Evolutionary conservation across 2,888 invertebrate genomes (phyloP), one percentile per base, ranked within the genome.

Genomic region (Eristalinus aeneus): DNA sequence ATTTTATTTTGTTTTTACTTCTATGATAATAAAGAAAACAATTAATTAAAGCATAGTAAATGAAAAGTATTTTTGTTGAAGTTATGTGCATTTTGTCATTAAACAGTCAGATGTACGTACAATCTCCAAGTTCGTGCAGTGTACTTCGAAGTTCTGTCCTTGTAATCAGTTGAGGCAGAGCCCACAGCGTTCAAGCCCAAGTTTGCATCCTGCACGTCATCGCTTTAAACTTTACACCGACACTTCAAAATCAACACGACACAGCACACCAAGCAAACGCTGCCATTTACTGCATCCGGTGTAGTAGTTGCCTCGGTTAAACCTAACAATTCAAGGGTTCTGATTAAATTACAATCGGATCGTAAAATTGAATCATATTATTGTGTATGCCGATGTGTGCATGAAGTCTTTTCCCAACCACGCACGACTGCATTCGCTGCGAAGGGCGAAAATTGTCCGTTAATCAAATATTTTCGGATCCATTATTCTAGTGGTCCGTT

Each of bases 341-440:
- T 58, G 63, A 69, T 80, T 69, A 27, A 36, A 74, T 63, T 32
- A 64, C 74, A 74, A 74, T 74, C 74, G 63, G 56, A 68, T 63
- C 74, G 74, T 63, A 74, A 74, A 80, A 61, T 73, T 80, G 63
- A 80, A 80, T 80, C 80, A 74, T 61, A 27, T 56, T 56, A 63
- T 53, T 32, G 12, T 22, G 46, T 16, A 46, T 16, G 46, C 5
- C 2, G 27, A 27, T 27, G 27, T 27, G 27, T 23, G 23, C 11
- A 23, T 23, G 3, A 23, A 23, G 9, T 56, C 23, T 1, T 56
- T 56, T 27, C 11, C 23, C 3, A 12, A 2, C 31, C n/a, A 16
- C 61, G 12, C 3, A 10, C 61, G 27, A 32, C 56, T 56, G 56
- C 2, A 10, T 2, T 1, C 11, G 12, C n/a, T 60, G 31, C 61